Evolutionary conservation across 2,888 invertebrate genomes (phyloP).

Genomic region (Dryobota labecula): DNA sequence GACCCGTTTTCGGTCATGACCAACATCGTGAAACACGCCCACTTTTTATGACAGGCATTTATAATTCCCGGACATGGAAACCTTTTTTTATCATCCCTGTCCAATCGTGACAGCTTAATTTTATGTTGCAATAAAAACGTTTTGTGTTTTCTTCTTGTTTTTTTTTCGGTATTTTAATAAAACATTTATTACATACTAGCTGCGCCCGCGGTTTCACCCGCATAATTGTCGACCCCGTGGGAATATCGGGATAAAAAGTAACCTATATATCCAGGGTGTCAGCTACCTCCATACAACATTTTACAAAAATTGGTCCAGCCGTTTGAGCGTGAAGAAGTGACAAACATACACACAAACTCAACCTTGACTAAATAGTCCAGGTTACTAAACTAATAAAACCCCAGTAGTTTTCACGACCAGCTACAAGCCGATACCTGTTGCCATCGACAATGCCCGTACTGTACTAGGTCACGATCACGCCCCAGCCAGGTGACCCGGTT

Average conservation of each 20-base stretch:
- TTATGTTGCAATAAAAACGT: not conserved
- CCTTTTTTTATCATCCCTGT: slow-evolving; percentile 39
- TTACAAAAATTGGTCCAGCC: too few relatives aligned
- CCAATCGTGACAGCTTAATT: slow-evolving; percentile 34
- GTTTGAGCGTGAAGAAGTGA: too few relatives aligned
- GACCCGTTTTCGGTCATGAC: slow-evolving; percentile 69
- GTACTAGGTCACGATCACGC: slow-evolving; percentile 43
- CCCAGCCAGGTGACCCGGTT: slow-evolving; percentile 48
- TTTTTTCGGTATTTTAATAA: not conserved
- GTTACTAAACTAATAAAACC: too few relatives aligned
- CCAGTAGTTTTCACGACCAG: slow-evolving; percentile 21
- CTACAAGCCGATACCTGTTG: slow-evolving; percentile 17
- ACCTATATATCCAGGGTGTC: too few relatives aligned
- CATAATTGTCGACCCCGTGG: too few relatives aligned
- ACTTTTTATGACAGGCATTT: slow-evolving; percentile 47
- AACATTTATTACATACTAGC: not conserved
- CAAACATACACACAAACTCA: too few relatives aligned
- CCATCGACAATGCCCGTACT: slow-evolving; percentile 46
- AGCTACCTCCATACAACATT: too few relatives aligned
- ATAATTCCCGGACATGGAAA: slow-evolving; percentile 22
- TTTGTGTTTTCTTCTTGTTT: not conserved
- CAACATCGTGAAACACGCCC: slow-evolving; percentile 53
- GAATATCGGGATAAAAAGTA: too few relatives aligned
- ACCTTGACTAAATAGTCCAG: too few relatives aligned
- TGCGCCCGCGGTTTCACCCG: too few relatives aligned